Base-by-base conservation (phyloP, 35 echinoderm and acorn worm genomes). In the Lytechinus variegatus region DNA sequence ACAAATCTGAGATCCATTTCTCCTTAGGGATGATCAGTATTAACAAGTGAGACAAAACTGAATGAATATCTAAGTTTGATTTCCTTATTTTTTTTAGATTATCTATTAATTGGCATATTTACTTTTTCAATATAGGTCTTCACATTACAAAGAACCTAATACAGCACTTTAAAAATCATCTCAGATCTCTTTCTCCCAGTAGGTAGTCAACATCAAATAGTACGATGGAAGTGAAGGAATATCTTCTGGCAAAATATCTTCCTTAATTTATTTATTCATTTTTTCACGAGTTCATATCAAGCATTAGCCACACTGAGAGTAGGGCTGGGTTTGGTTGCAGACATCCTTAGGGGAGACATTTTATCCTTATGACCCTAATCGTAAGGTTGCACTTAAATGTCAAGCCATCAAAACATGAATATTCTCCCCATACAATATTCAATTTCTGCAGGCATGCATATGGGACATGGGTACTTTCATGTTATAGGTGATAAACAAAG, bases 281-380 rank as follows among this genome's bases (percentile, higher is more conserved):
- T 79, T 19, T 79, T 5, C n/a, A 8, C 66, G n/a, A 79, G 66
- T 79, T 79, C 4, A 79, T 79, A 79, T 79, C n/a, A 79, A 24
- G 66, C 16, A 79, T 79, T 24, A 79, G 19, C 19, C 16, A 2
- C 4, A 5, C 6, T 71, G 61, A 5, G 3, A 10, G 89, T 91
- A 53, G 44, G 21, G 16, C 8, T 16, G 89, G 19, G 14, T 44
- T 91, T 52, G 89, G 27, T 91, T 54, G 44, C 44, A 5, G 1
- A 29, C n/a, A 53, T 52, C 89, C 44, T 91, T 9, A 91, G 89
- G 44, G 44, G 89, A 91, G 54, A 91, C 44, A 91, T 91, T 91
- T 91, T 91, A 52, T 79, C 66, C 66, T 79, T 7, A 79, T 79
- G 66, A 79, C 66, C 66, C 14, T 16, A 79, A 79, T 79, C 66